Evolutionary conservation across 2,797 vertebrate genomes (phyloP).

Genomic region (Calcarius lapponicus): DNA sequence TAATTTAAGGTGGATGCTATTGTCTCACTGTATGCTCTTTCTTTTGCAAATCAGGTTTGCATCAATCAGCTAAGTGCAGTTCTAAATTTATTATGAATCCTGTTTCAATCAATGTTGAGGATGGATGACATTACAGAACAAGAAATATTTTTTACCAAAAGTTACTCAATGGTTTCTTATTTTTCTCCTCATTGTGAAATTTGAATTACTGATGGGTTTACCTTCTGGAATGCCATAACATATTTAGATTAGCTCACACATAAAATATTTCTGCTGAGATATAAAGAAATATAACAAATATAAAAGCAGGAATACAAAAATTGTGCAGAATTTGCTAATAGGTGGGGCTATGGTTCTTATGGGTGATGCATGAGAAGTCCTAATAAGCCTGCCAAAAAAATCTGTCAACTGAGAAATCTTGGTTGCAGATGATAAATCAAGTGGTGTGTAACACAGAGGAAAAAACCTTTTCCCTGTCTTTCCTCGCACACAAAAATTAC

Average conservation of each 20-base stretch:
- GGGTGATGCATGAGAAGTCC: neutral
- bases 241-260: neutral
- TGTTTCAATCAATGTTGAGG: neutral
- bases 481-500: neutral
- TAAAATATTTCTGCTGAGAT: neutral
- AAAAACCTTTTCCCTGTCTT: neutral
- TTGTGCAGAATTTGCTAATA: neutral
- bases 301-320: neutral
- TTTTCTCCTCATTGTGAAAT: neutral
- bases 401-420: neutral
- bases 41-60: neutral
- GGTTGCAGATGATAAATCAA: neutral
- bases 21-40: neutral
- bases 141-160: neutral
- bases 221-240: neutral
- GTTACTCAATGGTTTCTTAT: neutral
- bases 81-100: neutral
- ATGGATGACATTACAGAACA: neutral
- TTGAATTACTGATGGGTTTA: neutral
- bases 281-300: neutral
- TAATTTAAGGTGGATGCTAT: neutral
- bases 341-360: neutral
- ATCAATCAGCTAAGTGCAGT: neutral
- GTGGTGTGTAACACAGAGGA: neutral
- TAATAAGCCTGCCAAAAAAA: neutral